These are phyloP conservation scores for Aspidiotus destructor DNA, from an alignment of 2,888 invertebrate species.

Conservation along the genomic window DNA sequence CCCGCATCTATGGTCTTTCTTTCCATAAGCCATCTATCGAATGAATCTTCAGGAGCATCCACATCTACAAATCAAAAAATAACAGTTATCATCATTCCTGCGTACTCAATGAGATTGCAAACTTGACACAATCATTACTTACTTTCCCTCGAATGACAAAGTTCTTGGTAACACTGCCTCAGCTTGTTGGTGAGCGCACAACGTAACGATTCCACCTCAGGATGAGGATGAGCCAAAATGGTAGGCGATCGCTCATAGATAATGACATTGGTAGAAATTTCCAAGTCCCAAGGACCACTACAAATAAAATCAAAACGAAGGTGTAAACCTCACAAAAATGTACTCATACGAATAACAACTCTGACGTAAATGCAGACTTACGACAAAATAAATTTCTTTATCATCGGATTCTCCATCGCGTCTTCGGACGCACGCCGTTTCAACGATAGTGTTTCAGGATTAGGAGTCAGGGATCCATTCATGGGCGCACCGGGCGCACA, in stretches of 20 bases:
- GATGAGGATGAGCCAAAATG: slow-evolving; percentile 81
- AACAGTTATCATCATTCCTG: not conserved
- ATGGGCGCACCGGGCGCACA: slow-evolving; percentile 45
- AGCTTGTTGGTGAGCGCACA: slow-evolving; percentile 73
- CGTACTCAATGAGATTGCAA: too few relatives aligned
- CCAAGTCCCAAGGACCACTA: slow-evolving; percentile 87
- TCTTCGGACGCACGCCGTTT: slow-evolving; percentile 75
- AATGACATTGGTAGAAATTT: slow-evolving; percentile 82
- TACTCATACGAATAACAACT: slow-evolving; percentile 7
- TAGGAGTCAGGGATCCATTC: slow-evolving; percentile 37
- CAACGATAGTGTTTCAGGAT: slow-evolving; percentile 42
- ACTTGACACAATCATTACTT: slow-evolving; percentile 35
- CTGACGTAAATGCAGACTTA: slow-evolving; percentile 40
- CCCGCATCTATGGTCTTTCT: slow-evolving; percentile 84
- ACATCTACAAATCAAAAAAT: slow-evolving; percentile 48
- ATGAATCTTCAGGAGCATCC: slow-evolving; percentile 91
- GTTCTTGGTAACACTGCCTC: slow-evolving; percentile 82
- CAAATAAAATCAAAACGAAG: not conserved
- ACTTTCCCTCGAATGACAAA: slow-evolving; percentile 83
- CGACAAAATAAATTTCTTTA: slow-evolving; percentile 77
- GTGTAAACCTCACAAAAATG: slow-evolving; percentile 14
- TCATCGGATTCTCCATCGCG: slow-evolving; percentile 56
- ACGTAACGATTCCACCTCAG: slow-evolving; percentile 81
- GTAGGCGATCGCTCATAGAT: slow-evolving; percentile 78
- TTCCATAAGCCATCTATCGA: slow-evolving; percentile 93